These are phyloP conservation scores for Corydoras maculifer DNA, from an alignment of 2,113 vertebrate genomes.

Conservation along the genomic window DNA sequence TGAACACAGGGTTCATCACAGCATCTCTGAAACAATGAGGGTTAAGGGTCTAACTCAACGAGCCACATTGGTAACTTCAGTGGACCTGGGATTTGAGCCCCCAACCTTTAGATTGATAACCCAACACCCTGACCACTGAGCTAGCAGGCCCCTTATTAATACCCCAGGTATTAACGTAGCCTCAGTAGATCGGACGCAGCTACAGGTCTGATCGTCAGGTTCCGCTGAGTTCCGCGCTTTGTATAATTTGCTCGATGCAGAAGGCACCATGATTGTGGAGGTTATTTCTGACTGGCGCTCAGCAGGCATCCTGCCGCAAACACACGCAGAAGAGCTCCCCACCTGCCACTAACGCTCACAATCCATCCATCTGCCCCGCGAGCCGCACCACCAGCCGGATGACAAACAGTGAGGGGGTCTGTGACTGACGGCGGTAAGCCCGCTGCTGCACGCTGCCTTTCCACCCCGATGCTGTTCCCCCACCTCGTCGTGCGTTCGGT, in stretches of 20 bases:
- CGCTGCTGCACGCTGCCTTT: too few relatives aligned
- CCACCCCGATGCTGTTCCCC: not conserved
- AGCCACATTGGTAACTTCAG: too few relatives aligned
- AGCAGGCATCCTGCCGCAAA: slow-evolving; percentile 1
- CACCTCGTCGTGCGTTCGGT: slow-evolving; percentile 39
- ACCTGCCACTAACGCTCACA: not conserved
- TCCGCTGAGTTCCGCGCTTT: not conserved
- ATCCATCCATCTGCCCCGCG: not conserved
- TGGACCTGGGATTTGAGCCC: too few relatives aligned
- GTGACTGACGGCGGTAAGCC: too few relatives aligned
- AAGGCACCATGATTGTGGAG: not conserved
- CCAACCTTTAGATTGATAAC: too few relatives aligned
- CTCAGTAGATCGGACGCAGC: not conserved
- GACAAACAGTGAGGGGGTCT: too few relatives aligned
- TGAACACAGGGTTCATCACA: too few relatives aligned
- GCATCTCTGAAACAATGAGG: too few relatives aligned
- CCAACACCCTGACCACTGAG: too few relatives aligned
- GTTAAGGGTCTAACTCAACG: too few relatives aligned
- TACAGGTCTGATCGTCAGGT: not conserved
- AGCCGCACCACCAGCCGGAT: not conserved
- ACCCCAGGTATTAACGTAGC: too few relatives aligned
- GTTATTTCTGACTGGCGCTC: slow-evolving; percentile 13
- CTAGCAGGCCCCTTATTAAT: too few relatives aligned
- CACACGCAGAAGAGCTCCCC: not conserved
- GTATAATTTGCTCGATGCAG: slow-evolving; percentile 8